Evolutionary conservation across 1,140 invertebrate genomes (phyloP), one percentile per base, ranked within the genome.

Genomic region (Diabrotica virgifera): DNA sequence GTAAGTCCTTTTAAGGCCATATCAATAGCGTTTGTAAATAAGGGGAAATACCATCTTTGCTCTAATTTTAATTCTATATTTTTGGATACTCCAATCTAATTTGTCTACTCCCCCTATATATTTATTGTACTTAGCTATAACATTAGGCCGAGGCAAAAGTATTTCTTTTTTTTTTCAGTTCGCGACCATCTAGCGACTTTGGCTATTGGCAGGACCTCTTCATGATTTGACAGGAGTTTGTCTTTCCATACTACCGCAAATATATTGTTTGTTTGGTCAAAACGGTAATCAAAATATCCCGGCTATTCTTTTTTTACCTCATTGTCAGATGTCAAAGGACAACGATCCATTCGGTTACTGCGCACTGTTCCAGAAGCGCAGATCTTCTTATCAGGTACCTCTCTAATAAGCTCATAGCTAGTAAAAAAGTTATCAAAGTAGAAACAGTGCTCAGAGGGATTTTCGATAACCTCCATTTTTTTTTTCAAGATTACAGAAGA

Each of bases 101-200:
- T 46, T 46, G 11, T 46, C 40, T 11, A 46, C 1, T 8, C 40
- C 40, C 6, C 40, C 40, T 11, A 46, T 46, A 10, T 46, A 46
- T n/a, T n/a, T n/a, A n/a, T n/a, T 10, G 10, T 46, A 64, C 52
- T 74, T 71, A 68, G 72, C 67, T 63, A 74, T n/a, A n/a, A n/a
- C n/a, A n/a, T n/a, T n/a, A n/a, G n/a, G n/a, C n/a, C n/a, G n/a
- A n/a, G n/a, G n/a, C n/a, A n/a, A n/a, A n/a, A n/a, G n/a, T n/a
- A n/a, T n/a, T n/a, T 69, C 52, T 75, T 72, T 69, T 76, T 60
- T 66, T 72, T 76, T 63, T 67, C 70, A 59, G 62, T 62, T 64
- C 50, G 60, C 63, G 69, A 72, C 68, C 70, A 78, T 60, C 75
- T 52, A 69, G 72, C 72, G 52, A 72, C 71, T 65, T 68, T 71